A percentile compares a stretch with the other conserved stretches of the same genome.
Conservation (phyloP, 2,113 vertebrate genomes). For the Rhabdornis inornatus region DNA sequence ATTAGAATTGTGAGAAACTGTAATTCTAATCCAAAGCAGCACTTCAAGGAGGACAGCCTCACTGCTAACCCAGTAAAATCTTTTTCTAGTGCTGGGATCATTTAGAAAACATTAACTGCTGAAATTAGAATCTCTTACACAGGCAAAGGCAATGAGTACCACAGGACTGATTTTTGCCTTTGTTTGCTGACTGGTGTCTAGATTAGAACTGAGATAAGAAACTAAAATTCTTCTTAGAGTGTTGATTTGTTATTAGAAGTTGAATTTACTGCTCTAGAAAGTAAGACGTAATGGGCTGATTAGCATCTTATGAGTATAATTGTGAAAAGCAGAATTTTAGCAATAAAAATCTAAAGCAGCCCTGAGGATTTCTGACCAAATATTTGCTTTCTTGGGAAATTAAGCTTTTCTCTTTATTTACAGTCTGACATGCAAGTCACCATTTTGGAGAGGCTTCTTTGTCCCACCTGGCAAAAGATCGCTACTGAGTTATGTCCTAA, state of each 20-base stretch:
- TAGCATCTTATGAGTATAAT: not conserved
- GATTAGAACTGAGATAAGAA: not conserved
- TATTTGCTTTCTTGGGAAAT: not conserved
- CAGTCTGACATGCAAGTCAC: not conserved
- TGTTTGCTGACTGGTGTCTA: not conserved
- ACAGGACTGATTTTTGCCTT: not conserved
- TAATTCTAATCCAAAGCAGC: not conserved
- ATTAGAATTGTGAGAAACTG: not conserved
- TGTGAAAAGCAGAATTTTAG: not conserved
- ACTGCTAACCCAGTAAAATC: not conserved
- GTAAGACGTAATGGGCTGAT: not conserved
- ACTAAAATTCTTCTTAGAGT: not conserved
- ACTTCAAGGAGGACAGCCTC: not conserved
- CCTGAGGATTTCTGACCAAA: not conserved
- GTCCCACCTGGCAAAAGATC: not conserved
- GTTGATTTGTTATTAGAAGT: not conserved
- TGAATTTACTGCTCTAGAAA: not conserved
- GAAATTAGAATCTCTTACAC: not conserved
- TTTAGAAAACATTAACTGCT: not conserved
- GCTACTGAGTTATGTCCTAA: not conserved
- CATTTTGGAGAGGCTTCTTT: not conserved
- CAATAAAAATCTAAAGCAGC: not conserved
- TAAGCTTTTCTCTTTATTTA: not conserved
- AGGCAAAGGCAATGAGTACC: not conserved
- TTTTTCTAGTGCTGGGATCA: not conserved